These are phyloP conservation scores for Cervus canadensis DNA, from an alignment of 2,113 vertebrate species.

Conservation along the genomic window DNA sequence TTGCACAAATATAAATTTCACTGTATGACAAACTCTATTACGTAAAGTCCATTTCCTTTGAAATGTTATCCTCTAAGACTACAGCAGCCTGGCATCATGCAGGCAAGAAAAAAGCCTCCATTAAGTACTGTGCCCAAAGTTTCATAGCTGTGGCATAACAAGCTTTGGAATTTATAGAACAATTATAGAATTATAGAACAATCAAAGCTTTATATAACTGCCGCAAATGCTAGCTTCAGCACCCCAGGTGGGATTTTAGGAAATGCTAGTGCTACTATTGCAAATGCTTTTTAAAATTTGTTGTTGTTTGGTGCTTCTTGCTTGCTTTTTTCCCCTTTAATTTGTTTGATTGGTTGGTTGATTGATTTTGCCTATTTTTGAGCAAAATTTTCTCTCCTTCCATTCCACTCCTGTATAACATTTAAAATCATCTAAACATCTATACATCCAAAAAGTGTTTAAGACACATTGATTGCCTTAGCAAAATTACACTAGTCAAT, in stretches of 20 bases:
- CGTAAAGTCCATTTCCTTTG: slow-evolving; percentile 69
- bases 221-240: slow-evolving; percentile 61
- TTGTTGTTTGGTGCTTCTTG: neutral
- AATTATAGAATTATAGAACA: slow-evolving; percentile 76
- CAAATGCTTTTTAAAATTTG: neutral
- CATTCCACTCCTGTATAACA: neutral
- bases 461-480: neutral
- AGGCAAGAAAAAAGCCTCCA: slow-evolving; percentile 72
- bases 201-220: slow-evolving; percentile 69
- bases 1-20: slow-evolving; percentile 37
- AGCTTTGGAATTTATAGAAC: slow-evolving; percentile 76
- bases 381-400: neutral
- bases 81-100: slow-evolving; percentile 66
- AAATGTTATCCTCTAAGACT: slow-evolving; percentile 69
- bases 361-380: neutral
- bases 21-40: neutral
- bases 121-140: slow-evolving; percentile 74
- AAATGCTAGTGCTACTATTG: slow-evolving; percentile 20
- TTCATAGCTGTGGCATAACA: slow-evolving; percentile 63
- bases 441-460: neutral
- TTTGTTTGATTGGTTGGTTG: neutral
- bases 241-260: slow-evolving; percentile 64
- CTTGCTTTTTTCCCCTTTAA: neutral
- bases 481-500: neutral
- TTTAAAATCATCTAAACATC: neutral